phyloP scores from a whole-genome alignment of 2,797 vertebrate genomes.

The Intellagama lesueurii region DNA sequence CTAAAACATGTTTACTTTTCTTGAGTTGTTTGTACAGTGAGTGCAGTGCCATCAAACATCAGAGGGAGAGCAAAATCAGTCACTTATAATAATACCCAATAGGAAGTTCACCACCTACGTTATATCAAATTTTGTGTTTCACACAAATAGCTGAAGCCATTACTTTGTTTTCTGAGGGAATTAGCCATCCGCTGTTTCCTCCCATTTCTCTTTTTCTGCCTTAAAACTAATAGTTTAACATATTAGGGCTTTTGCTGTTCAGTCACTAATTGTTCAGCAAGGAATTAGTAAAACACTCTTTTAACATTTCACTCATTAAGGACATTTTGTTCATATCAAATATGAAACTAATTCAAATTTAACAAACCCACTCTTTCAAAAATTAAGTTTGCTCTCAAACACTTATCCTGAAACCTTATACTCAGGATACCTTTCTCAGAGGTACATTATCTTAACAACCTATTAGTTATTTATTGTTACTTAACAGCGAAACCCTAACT shows the following conservation, averaged over 20 bases:
- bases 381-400: slow-evolving; percentile 10
- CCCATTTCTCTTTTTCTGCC: slow-evolving; percentile 53
- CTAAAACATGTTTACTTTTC: slow-evolving; percentile 78
- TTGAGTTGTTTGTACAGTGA: slow-evolving; percentile 75
- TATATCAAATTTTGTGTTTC: slow-evolving; percentile 74
- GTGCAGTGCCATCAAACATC: slow-evolving; percentile 61
- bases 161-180: slow-evolving; percentile 76
- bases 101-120: slow-evolving; percentile 74
- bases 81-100: slow-evolving; percentile 75
- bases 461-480: neutral
- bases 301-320: slow-evolving; percentile 57
- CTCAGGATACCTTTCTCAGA: neutral
- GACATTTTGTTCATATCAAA: slow-evolving; percentile 4
- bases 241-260: slow-evolving; percentile 49
- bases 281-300: slow-evolving; percentile 63
- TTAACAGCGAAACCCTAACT: no score
- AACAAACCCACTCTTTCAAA: slow-evolving; percentile 36
- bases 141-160: slow-evolving; percentile 75
- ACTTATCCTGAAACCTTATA: neutral
- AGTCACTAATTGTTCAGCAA: slow-evolving; percentile 52
- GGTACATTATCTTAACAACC: no score
- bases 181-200: slow-evolving; percentile 66
- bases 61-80: slow-evolving; percentile 71
- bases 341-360: slow-evolving; percentile 51
- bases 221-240: slow-evolving; percentile 58